Conservation (phyloP, 2,113 vertebrate species). For the human (Homo sapiens) region DNA sequence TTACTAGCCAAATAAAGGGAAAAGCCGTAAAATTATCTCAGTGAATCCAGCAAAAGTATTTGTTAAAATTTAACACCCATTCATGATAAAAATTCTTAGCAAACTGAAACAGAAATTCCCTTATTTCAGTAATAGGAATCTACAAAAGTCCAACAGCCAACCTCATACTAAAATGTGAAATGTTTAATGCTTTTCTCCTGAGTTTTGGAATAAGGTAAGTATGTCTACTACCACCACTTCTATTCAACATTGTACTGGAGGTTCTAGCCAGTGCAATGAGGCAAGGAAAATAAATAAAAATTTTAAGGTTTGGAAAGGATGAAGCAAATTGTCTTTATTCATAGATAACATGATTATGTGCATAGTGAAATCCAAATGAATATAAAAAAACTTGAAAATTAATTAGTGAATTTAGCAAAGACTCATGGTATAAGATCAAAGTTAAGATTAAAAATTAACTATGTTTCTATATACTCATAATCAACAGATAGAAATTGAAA, state of each 20-base stretch:
- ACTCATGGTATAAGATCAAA: background rate
- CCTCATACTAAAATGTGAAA: background rate
- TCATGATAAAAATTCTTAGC: background rate
- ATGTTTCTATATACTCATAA: background rate
- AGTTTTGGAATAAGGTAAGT: background rate
- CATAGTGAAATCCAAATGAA: background rate
- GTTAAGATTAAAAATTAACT: constrained; percentile 4
- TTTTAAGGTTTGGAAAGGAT: background rate
- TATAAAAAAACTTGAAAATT: background rate
- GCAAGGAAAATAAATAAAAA: background rate
- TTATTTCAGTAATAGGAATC: background rate
- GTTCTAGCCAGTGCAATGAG: background rate
- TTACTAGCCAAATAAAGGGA: background rate
- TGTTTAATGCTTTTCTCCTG: background rate
- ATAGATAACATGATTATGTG: background rate
- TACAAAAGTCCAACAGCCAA: background rate
- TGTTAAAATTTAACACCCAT: background rate
- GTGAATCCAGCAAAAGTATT: background rate
- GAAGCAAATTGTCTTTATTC: background rate
- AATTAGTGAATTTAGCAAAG: background rate
- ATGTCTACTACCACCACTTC: background rate
- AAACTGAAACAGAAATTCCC: background rate
- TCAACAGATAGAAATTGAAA: background rate
- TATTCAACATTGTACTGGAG: background rate
- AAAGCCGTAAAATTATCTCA: background rate